A percentile compares a stretch with the other conserved stretches of the same genome.
These are phyloP conservation scores for Scartelaos histophorus DNA, from an alignment of 2,113 vertebrate genomes.

Conservation along the genomic window DNA sequence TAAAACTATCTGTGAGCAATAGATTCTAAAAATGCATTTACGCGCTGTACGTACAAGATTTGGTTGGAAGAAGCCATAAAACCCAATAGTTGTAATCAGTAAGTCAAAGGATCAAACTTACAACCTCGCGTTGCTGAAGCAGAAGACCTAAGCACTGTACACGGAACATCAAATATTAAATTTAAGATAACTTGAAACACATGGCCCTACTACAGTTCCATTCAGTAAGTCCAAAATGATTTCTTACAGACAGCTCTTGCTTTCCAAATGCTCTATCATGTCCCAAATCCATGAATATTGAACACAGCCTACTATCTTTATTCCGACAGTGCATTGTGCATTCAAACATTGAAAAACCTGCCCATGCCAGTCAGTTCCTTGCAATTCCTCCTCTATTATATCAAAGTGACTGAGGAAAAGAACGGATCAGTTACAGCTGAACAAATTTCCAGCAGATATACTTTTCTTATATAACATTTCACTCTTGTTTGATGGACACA, in stretches of 20 bases:
- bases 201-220: constrained; percentile 11
- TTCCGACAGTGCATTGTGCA: constrained; percentile 44
- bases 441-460: constrained; percentile 61
- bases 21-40: neutral
- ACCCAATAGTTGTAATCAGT: neutral
- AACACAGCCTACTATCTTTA: constrained; percentile 42
- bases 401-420: constrained; percentile 53
- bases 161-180: neutral
- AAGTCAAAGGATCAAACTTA: neutral
- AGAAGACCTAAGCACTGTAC: neutral
- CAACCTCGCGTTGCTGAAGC: neutral
- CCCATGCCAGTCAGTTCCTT: constrained; percentile 56
- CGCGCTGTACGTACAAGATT: neutral
- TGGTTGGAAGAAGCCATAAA: neutral
- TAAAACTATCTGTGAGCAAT: neutral
- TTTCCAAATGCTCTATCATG: constrained; percentile 50
- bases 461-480: constrained; percentile 74
- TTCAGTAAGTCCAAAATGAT: constrained; percentile 13
- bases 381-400: constrained; percentile 47
- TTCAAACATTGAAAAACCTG: constrained; percentile 59
- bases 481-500: constrained; percentile 70
- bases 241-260: constrained; percentile 21
- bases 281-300: constrained; percentile 50
- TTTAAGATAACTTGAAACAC: neutral
- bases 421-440: constrained; percentile 70